Base-by-base conservation (phyloP, 2,888 invertebrate genomes). In the Tanypteryx hageni region DNA sequence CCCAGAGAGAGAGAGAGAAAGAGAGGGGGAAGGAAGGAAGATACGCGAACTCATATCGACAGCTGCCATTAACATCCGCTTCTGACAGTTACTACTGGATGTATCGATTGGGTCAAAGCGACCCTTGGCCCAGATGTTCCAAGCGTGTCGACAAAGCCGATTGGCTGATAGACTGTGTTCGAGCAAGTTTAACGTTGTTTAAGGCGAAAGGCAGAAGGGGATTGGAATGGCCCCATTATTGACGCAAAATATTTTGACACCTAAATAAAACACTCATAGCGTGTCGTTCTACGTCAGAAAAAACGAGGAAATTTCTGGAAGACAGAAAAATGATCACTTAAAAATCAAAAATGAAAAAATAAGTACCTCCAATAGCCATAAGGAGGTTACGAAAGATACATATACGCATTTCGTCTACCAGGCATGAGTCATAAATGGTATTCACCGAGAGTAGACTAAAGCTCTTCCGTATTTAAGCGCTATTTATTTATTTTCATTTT, bases 11-110 rank as follows among this genome's bases (percentile, higher is more conserved):
- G 22, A n/a, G 14, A 64, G 68, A 22, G 76, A 76, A 22, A 27
- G 22, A 27, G 76, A 27, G 76, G 22, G 76, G 10, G 76, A 68
- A 22, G 22, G 64, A 68, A 68, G 22, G 22, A 44, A 44, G 44
- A 44, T 44, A 3, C 44, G 44, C 44, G 44, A n/a, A 44, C 44
- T 44, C 44, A 3, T 44, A 44, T 22, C 68, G n/a, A 27, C 76
- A 27, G 76, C 27, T 76, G 76, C 76, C 76, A 76, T 76, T 76
- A 76, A 76, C 76, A 76, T 27, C 22, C 76, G 22, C 76, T 76
- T 22, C 22, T 44, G 44, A 44, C 44, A 44, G 44, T 44, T 44
- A 44, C 44, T 44, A 44, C 1, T 68, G 68, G 64, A 64, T 64
- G n/a, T 3, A 68, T 68, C 22, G 68, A 27, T 27, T 27, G 22